Conservation (phyloP, 1,140 invertebrate genomes). For the Conus ventricosus region DNA sequence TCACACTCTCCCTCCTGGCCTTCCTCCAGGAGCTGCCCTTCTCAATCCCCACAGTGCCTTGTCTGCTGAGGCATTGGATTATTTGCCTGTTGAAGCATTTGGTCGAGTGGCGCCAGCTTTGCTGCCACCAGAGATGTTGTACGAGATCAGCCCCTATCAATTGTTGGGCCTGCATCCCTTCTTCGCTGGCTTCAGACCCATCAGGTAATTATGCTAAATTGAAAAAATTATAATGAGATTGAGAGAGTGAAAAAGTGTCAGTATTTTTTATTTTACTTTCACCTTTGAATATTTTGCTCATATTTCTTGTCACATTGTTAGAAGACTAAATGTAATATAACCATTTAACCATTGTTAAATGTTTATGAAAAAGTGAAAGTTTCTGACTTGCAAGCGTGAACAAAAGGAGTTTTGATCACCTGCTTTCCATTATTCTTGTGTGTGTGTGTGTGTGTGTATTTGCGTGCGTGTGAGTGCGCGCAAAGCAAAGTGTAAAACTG, state of each 20-base stretch:
- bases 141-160: slow-evolving; percentile 42
- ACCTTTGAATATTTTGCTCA: too few relatives aligned
- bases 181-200: slow-evolving; percentile 55
- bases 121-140: slow-evolving; percentile 41
- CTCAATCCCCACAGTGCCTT: slow-evolving; percentile 39
- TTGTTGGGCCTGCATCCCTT: slow-evolving; percentile 56
- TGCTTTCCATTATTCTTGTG: too few relatives aligned
- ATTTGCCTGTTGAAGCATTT: slow-evolving; percentile 39
- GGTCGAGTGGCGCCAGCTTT: slow-evolving; percentile 34
- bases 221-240: neutral
- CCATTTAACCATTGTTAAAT: neutral
- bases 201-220: slow-evolving; percentile 47
- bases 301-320: too few relatives aligned
- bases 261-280: neutral
- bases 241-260: neutral
- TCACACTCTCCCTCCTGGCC: slow-evolving; percentile 20
- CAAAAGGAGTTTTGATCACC: too few relatives aligned
- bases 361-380: too few relatives aligned
- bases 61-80: slow-evolving; percentile 37
- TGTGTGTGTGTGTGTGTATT: too few relatives aligned
- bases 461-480: neutral
- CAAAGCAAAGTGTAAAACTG: too few relatives aligned
- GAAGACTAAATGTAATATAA: too few relatives aligned
- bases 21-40: slow-evolving; percentile 22
- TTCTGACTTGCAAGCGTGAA: too few relatives aligned